Evolutionary conservation across 2,113 vertebrate species (phyloP).

Genomic region (Emberiza fucata): DNA sequence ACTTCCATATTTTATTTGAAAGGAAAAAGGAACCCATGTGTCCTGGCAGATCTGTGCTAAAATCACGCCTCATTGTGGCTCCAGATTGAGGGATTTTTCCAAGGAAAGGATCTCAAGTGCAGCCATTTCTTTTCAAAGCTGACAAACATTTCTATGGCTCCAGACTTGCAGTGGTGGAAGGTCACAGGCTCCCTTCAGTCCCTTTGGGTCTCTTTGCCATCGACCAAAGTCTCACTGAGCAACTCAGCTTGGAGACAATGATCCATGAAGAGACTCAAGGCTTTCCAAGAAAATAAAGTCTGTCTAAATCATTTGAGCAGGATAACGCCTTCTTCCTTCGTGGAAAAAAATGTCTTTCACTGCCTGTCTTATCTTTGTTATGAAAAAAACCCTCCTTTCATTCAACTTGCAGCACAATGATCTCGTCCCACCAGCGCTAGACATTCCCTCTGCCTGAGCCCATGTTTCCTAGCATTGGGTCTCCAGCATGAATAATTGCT

Average conservation of each 20-base stretch:
- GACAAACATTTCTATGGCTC: conserved; percentile 32
- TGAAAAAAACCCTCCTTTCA: not conserved
- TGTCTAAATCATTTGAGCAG: conserved; percentile 33
- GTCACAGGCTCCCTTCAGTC: not conserved
- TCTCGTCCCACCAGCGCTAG: conserved; percentile 11
- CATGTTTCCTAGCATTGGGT: conserved; percentile 40
- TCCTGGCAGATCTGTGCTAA: not conserved
- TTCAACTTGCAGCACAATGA: conserved; percentile 6
- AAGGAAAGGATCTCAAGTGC: not conserved
- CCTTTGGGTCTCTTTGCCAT: not conserved
- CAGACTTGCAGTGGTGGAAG: conserved; percentile 2
- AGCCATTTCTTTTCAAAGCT: not conserved
- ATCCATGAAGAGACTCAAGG: not conserved
- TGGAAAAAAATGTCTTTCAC: conserved; percentile 13
- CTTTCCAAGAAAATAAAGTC: conserved; percentile 48
- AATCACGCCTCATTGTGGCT: not conserved
- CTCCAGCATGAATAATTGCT: conserved; percentile 40
- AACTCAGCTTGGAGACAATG: not conserved
- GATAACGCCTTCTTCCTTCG: conserved; percentile 9
- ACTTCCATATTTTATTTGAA: not conserved
- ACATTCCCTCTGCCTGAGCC: conserved; percentile 23
- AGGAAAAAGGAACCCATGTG: not conserved
- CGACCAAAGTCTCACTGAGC: not conserved
- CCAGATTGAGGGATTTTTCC: not conserved
- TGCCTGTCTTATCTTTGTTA: conserved; percentile 31